Percentiles rank a stretch among this genome's conserved stretches.
These are phyloP conservation scores for Aurelia sp. DNA, from an alignment of 30 jellyfish, hydroid and myxozoan species.

Conservation along the genomic window DNA sequence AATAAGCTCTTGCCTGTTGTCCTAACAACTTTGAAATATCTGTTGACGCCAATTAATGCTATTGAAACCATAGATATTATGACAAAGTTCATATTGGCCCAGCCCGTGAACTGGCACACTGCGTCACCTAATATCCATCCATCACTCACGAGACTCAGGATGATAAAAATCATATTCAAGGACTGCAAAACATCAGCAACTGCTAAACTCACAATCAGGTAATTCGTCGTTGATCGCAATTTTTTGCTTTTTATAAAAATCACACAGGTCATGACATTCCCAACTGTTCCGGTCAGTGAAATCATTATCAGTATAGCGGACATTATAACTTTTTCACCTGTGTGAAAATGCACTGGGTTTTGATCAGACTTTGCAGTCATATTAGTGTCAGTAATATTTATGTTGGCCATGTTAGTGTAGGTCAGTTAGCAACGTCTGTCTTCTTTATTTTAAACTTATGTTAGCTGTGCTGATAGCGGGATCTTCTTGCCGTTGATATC, in stretches of 20 bases:
- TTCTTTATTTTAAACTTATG: too few relatives aligned
- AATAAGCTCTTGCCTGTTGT: background rate
- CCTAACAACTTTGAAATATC: slow-evolving; percentile 55
- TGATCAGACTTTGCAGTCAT: too few relatives aligned
- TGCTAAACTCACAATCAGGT: slow-evolving; percentile 59
- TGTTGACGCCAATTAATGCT: slow-evolving; percentile 52
- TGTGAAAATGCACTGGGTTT: background rate
- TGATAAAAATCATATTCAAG: slow-evolving; percentile 39
- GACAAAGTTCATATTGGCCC: slow-evolving; percentile 48
- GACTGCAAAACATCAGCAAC: slow-evolving; percentile 74
- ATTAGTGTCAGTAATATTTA: too few relatives aligned
- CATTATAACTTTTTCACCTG: slow-evolving; percentile 41
- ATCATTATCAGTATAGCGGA: slow-evolving; percentile 7
- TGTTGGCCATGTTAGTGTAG: too few relatives aligned
- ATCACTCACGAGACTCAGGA: slow-evolving; percentile 25
- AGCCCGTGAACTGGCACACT: slow-evolving; percentile 72
- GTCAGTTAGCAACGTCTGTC: too few relatives aligned
- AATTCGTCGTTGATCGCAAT: slow-evolving; percentile 58
- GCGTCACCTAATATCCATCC: slow-evolving; percentile 67
- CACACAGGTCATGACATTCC: slow-evolving; percentile 49
- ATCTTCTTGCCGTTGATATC: too few relatives aligned
- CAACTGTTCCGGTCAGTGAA: slow-evolving; percentile 57
- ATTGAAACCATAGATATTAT: slow-evolving; percentile 56
- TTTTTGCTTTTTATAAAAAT: slow-evolving; percentile 37
- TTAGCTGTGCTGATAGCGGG: too few relatives aligned